Conservation (phyloP, 2,113 vertebrate species). For the Gnathonemus echidnorhynchus region DNA sequence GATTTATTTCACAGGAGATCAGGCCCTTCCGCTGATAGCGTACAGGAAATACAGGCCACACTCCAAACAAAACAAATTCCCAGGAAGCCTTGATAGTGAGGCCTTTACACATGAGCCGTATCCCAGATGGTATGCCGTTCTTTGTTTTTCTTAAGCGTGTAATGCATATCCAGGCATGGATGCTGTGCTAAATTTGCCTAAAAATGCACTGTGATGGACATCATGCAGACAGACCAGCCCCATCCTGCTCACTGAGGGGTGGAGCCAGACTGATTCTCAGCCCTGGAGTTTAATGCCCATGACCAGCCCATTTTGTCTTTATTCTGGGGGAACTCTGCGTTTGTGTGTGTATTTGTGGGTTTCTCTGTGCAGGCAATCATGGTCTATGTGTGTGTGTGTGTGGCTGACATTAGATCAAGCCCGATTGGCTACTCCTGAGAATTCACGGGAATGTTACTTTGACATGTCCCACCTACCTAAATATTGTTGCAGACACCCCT, state of each 20-base stretch:
- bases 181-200: not conserved
- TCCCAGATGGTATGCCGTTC: not conserved
- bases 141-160: not conserved
- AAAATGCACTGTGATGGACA: not conserved
- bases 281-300: not conserved
- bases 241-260: not conserved
- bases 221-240: not conserved
- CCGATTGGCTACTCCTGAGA: too few relatives aligned
- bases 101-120: not conserved
- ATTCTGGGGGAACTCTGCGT: not conserved
- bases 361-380: not conserved
- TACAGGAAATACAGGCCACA: not conserved
- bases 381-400: not conserved
- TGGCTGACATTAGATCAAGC: not conserved
- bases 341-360: not conserved
- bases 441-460: too few relatives aligned
- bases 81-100: not conserved
- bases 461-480: too few relatives aligned
- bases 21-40: not conserved
- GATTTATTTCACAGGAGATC: not conserved
- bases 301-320: not conserved
- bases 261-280: not conserved
- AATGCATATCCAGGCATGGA: not conserved
- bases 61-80: not conserved
- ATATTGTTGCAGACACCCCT: not conserved